Conservation (phyloP, 1,140 invertebrate species). For the Theocolax elegans region DNA sequence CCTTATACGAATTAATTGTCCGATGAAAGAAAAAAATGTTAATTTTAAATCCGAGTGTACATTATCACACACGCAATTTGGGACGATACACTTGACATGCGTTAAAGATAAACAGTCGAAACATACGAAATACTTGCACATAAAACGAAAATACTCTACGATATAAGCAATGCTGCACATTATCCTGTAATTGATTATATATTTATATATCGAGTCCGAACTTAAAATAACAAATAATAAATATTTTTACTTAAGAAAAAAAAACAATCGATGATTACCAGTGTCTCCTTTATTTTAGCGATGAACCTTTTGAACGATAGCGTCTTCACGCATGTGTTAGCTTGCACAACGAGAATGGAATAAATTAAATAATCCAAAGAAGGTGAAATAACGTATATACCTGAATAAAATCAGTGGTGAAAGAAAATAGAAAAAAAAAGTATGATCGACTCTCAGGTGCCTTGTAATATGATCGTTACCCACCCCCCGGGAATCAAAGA, state of each 20-base stretch:
- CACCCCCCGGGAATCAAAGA: no score
- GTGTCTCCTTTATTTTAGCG: no score
- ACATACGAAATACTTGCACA: neutral
- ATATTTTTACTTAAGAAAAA: constrained; percentile 36
- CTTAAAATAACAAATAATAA: constrained; percentile 32
- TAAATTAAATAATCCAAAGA: no score
- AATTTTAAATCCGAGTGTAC: constrained; percentile 9
- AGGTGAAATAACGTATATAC: no score
- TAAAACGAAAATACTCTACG: constrained; percentile 2
- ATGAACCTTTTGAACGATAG: no score
- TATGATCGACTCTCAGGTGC: no score
- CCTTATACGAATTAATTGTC: constrained; percentile 16
- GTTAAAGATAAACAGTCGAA: neutral
- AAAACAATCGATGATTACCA: neutral
- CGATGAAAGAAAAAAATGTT: neutral
- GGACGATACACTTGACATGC: no score
- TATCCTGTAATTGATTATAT: constrained; percentile 12
- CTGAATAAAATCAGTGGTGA: no score
- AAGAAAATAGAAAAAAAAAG: no score
- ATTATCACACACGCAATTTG: constrained; percentile 7
- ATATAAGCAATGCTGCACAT: constrained; percentile 3
- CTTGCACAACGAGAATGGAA: no score
- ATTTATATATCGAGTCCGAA: constrained; percentile 28
- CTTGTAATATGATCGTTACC: no score
- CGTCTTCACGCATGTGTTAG: no score